phyloP scores from a whole-genome alignment of 2,113 vertebrate species.

The Symphodus melops region DNA sequence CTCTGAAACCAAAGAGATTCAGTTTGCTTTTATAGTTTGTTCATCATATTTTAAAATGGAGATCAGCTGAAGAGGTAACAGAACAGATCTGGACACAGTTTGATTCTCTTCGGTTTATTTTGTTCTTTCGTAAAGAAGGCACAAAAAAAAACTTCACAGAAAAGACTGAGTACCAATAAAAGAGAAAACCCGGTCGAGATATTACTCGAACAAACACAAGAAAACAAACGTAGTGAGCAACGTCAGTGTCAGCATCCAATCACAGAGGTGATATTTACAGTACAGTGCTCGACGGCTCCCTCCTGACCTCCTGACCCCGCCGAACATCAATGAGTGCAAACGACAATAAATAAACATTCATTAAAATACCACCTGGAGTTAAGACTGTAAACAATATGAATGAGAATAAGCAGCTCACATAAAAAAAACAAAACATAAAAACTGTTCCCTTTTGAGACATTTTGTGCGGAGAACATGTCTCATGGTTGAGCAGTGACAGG shows the following conservation, averaged over 20 bases:
- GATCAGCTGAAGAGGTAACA: too few species aligned
- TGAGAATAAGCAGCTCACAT: conserved; percentile 5
- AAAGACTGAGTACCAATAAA: conserved; percentile 16
- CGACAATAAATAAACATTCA: conserved; percentile 21
- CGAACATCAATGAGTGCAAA: conserved; percentile 34
- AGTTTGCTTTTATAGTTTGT: too few species aligned
- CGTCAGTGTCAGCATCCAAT: conserved; percentile 11
- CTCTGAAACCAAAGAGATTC: background rate
- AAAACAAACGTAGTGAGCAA: conserved; percentile 10
- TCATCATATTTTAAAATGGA: too few species aligned
- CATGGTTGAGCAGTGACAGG: too few species aligned
- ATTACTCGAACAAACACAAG: conserved; percentile 1
- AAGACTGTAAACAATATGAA: conserved; percentile 35
- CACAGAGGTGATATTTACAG: conserved; percentile 11
- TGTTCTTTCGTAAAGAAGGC: conserved; percentile 2
- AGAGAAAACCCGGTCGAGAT: conserved; percentile 33
- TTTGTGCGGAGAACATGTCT: background rate
- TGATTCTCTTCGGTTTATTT: conserved; percentile 49
- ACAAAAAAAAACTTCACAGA: conserved; percentile 18
- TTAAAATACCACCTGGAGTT: background rate
- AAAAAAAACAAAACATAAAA: background rate
- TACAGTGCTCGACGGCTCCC: conserved; percentile 17
- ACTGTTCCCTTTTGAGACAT: conserved; percentile 20
- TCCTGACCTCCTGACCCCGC: conserved; percentile 29
- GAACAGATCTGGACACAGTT: background rate